Conservation (phyloP, 2,888 invertebrate species). For the Cryptophagus acutangulus region DNA sequence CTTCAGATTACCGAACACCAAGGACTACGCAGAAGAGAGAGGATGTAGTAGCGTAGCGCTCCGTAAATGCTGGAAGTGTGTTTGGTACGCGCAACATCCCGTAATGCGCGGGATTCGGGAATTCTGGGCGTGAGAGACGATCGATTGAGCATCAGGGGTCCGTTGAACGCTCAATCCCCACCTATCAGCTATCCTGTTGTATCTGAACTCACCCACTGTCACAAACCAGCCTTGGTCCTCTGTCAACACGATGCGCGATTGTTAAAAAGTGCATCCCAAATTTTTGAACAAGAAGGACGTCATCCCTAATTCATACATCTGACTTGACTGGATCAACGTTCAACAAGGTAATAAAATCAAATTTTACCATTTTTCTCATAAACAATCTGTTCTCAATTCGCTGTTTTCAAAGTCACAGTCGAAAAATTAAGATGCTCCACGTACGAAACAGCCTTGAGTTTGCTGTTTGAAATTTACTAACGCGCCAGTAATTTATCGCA, state of each 20-base stretch:
- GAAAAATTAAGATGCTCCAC: too few relatives aligned
- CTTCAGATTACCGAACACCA: conserved; percentile 32
- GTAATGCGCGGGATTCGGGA: conserved; percentile 45
- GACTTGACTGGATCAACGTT: too few relatives aligned
- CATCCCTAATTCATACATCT: conserved; percentile 2
- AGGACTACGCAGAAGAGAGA: conserved; percentile 19
- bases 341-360: too few relatives aligned
- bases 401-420: too few relatives aligned
- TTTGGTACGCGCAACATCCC: conserved; percentile 31
- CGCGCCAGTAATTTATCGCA: too few relatives aligned
- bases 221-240: conserved; percentile 39
- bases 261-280: conserved; percentile 32
- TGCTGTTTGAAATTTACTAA: too few relatives aligned
- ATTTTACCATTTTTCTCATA: too few relatives aligned
- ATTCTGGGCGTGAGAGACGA: conserved; percentile 45
- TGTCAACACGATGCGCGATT: conserved; percentile 45
- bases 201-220: conserved; percentile 40
- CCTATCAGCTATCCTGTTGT: conserved; percentile 38
- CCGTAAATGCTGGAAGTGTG: conserved; percentile 19
- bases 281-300: conserved; percentile 16
- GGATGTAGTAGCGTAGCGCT: not conserved
- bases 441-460: too few relatives aligned
- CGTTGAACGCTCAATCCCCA: conserved; percentile 29
- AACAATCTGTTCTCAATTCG: too few relatives aligned
- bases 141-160: conserved; percentile 44